phyloP scores from a whole-genome alignment of 2,797 vertebrate genomes.

The Luscinia luscinia region DNA sequence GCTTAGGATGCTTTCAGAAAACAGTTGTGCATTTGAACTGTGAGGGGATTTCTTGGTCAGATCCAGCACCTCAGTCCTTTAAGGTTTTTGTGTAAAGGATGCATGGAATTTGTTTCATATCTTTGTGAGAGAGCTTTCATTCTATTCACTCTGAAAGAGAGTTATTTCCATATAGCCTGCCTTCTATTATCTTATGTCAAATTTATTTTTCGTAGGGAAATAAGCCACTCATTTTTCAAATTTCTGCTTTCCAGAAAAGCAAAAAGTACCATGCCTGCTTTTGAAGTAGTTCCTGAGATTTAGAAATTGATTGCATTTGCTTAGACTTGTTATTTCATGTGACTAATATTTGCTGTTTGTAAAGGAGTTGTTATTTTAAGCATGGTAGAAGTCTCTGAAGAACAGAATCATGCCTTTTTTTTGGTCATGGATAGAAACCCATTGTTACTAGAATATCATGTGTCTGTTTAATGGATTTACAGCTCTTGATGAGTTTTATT shows the following conservation, averaged over 20 bases:
- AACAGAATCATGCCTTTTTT: not conserved
- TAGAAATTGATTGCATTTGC: not conserved
- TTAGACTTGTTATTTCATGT: not conserved
- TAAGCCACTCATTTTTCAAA: not conserved
- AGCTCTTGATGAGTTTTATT: not conserved
- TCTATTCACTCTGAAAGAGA: not conserved
- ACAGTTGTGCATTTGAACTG: not conserved
- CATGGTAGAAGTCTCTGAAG: not conserved
- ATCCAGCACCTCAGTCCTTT: not conserved
- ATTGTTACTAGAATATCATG: not conserved
- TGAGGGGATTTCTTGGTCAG: not conserved
- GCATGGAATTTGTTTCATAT: not conserved
- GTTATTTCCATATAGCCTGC: not conserved
- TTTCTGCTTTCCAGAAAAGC: not conserved
- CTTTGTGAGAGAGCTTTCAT: not conserved
- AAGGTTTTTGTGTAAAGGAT: not conserved
- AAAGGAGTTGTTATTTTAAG: conserved; percentile 2
- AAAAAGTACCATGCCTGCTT: not conserved
- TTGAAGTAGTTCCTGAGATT: not conserved
- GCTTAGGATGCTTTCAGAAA: not conserved
- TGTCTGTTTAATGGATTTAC: not conserved
- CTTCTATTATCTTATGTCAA: not conserved
- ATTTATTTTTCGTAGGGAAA: not conserved
- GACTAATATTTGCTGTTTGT: not conserved
- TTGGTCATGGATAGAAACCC: not conserved